phyloP scores from a whole-genome alignment of 1,140 invertebrate species.

The Sycobia sp. region DNA sequence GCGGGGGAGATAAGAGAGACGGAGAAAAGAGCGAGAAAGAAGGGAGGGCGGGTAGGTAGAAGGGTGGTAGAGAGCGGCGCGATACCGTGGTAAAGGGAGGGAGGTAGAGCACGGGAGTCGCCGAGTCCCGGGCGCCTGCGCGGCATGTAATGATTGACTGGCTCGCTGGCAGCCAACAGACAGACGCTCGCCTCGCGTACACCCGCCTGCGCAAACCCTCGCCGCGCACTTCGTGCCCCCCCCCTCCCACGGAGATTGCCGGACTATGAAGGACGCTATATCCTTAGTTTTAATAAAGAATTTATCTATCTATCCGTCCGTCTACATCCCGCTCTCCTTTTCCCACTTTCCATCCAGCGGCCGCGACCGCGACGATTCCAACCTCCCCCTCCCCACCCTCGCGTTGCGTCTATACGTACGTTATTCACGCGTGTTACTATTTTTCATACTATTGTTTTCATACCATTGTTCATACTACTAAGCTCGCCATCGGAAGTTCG shows the following conservation, averaged over 20 bases:
- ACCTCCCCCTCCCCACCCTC: neutral
- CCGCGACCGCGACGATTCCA: constrained; percentile 20
- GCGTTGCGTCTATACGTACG: no score
- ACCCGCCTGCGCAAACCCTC: constrained; percentile 42
- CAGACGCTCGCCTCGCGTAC: constrained; percentile 60
- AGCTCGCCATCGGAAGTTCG: no score
- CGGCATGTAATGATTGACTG: constrained; percentile 63
- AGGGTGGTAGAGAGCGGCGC: neutral
- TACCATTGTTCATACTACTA: no score
- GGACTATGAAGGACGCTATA: no score
- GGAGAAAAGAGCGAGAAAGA: neutral
- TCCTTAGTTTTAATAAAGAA: no score
- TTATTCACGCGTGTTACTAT: no score
- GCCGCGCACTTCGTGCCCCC: constrained; percentile 35
- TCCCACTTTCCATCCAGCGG: constrained; percentile 22
- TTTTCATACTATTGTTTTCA: no score
- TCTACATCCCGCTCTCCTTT: neutral
- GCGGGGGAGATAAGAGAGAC: no score
- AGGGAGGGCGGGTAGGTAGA: neutral
- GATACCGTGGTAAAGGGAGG: constrained; percentile 37
- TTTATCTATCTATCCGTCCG: no score
- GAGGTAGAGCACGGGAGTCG: constrained; percentile 35
- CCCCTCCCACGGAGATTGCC: no score
- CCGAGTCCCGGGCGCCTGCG: constrained; percentile 53
- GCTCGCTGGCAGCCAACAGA: constrained; percentile 63